Evolutionary conservation across 2,113 vertebrate genomes (phyloP), one percentile per base, ranked within the genome.

Genomic region (Megatriorchis doriae): DNA sequence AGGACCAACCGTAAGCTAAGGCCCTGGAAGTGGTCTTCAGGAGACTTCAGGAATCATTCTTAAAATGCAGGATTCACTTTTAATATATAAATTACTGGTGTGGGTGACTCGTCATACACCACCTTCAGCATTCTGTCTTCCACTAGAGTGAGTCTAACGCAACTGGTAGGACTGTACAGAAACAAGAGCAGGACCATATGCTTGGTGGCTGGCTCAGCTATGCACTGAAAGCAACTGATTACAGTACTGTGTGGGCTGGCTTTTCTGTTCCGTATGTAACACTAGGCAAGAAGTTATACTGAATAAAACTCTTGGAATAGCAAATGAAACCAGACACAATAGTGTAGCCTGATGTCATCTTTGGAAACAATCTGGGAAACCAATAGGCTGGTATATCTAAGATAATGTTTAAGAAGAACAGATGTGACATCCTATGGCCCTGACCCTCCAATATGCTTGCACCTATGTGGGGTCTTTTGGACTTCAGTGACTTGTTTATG

Each of bases 401-500:
- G 82, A 68, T 29, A 47, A n/a, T 17, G 11, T 50, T 82, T 52
- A 63, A 87, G 75, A 47, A 32, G 13, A 81, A 50, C 6, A 67
- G n/a, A 48, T 10, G 43, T 50, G 36, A 18, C 71, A 56, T 34
- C 32, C 31, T 61, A 34, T 25, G 42, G 23, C 22, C 40, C 45
- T 29, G 13, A 65, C 8, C 11, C 11, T 63, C 13, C 42, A 14
- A 8, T 16, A 75, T 3, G 1, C 18, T 48, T 48, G 40, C 1
- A 2, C 26, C 29, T 27, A 11, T 0, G 0, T 26, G 25, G 16
- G 45, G 19, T 22, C 25, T 63, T 71, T 18, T 48, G 14, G 38
- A 40, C 19, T 47, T 82, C 9, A 25, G n/a, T 12, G 11, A 47
- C 40, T 34, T 48, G 12, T 19, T 74, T 56, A 26, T 34, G 42